Evolutionary conservation across 2,113 vertebrate species (phyloP).

Genomic region (Rafetus swinhoei): DNA sequence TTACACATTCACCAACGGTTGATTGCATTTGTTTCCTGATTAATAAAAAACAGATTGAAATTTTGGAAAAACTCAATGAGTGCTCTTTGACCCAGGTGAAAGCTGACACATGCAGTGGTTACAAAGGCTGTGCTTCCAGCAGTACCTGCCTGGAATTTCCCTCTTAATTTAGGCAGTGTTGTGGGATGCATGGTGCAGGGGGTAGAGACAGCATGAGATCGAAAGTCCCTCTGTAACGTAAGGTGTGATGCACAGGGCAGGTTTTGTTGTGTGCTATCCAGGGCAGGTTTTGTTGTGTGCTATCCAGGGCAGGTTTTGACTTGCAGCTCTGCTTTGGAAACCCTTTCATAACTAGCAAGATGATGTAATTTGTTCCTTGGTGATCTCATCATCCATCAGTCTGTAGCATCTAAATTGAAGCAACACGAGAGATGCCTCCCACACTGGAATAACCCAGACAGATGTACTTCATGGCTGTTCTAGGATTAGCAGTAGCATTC

Average conservation of each 20-base stretch:
- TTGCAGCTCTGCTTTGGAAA: neutral
- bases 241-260: neutral
- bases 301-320: neutral
- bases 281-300: neutral
- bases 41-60: neutral
- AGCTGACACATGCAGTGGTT: neutral
- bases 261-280: neutral
- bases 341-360: neutral
- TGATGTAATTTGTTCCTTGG: neutral
- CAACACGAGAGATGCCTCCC: neutral
- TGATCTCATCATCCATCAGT: neutral
- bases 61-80: neutral
- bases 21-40: neutral
- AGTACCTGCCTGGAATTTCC: neutral
- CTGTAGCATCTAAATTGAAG: neutral
- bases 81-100: neutral
- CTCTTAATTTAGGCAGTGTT: neutral
- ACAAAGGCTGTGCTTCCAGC: neutral
- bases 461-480: neutral
- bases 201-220: neutral
- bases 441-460: neutral
- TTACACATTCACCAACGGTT: neutral
- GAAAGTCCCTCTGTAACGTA: neutral
- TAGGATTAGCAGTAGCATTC: neutral
- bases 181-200: neutral